A percentile compares a stretch with the other conserved stretches of the same genome.
Conservation (phyloP, 2,797 vertebrate species). For the Sebastolobus alascanus region DNA sequence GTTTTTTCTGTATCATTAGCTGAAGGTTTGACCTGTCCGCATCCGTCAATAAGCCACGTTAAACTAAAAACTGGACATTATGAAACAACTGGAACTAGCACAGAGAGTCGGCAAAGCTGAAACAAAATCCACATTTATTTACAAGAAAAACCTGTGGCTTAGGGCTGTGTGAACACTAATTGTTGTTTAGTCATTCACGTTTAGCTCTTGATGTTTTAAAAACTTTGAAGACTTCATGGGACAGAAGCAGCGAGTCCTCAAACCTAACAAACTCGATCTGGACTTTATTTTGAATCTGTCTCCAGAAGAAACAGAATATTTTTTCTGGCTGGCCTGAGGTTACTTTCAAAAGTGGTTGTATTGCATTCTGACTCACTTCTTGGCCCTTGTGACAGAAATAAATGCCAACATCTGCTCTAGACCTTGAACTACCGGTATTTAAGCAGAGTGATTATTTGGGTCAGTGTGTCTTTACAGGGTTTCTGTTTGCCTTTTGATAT, state of each 20-base stretch:
- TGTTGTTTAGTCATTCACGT: background rate
- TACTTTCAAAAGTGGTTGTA: constrained; percentile 37
- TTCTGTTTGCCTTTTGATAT: constrained; percentile 37
- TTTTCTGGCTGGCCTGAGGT: constrained; percentile 8
- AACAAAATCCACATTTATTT: constrained; percentile 14
- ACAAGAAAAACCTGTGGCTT: background rate
- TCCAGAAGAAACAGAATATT: constrained; percentile 1
- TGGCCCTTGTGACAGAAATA: constrained; percentile 59
- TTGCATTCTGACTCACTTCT: constrained; percentile 58
- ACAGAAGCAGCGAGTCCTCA: constrained; percentile 5
- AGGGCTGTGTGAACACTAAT: background rate
- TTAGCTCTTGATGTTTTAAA: constrained; percentile 7
- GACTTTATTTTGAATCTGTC: constrained; percentile 2
- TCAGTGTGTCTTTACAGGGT: constrained; percentile 39
- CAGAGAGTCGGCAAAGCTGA: background rate
- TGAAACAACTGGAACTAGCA: background rate
- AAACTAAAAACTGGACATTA: constrained; percentile 2
- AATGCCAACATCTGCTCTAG: constrained; percentile 51
- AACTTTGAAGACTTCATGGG: background rate
- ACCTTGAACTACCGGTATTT: constrained; percentile 37
- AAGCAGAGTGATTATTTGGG: constrained; percentile 43
- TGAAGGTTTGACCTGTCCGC: background rate
- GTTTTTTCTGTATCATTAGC: background rate
- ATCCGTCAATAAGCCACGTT: constrained; percentile 8
- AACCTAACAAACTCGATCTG: constrained; percentile 11